Evolutionary conservation across 2,888 invertebrate species (phyloP).

Genomic region (Hoplodrina ambigua): DNA sequence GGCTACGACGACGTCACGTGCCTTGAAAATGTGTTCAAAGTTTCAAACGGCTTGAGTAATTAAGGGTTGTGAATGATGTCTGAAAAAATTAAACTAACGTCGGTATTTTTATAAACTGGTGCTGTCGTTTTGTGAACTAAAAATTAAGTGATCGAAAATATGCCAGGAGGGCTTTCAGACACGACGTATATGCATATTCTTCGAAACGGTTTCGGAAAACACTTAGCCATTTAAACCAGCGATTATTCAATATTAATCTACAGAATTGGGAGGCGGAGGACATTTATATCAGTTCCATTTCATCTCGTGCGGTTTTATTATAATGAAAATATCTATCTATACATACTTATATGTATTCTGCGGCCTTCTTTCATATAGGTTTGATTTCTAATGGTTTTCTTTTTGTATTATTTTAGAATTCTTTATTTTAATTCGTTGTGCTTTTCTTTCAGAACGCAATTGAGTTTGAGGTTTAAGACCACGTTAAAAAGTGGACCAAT

Average conservation of each 20-base stretch:
- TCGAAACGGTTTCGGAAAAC: background rate
- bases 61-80: background rate
- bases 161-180: background rate
- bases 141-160: background rate
- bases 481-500: too few species aligned
- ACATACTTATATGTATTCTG: too few species aligned
- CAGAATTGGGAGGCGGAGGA: background rate
- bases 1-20: background rate
- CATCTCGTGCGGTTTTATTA: background rate
- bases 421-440: too few species aligned
- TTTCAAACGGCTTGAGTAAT: background rate
- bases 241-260: background rate
- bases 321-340: background rate
- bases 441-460: too few species aligned
- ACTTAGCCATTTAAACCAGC: background rate
- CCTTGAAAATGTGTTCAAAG: background rate
- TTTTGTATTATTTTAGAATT: too few species aligned
- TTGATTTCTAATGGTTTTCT: too few species aligned
- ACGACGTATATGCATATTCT: background rate
- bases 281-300: background rate
- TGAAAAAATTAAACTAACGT: background rate
- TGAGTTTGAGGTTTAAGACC: too few species aligned
- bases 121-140: too few species aligned
- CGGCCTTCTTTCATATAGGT: too few species aligned
- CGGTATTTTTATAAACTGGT: too few species aligned